Base-by-base conservation (phyloP, 1,140 invertebrate genomes). In the Oryzaephilus surinamensis region DNA sequence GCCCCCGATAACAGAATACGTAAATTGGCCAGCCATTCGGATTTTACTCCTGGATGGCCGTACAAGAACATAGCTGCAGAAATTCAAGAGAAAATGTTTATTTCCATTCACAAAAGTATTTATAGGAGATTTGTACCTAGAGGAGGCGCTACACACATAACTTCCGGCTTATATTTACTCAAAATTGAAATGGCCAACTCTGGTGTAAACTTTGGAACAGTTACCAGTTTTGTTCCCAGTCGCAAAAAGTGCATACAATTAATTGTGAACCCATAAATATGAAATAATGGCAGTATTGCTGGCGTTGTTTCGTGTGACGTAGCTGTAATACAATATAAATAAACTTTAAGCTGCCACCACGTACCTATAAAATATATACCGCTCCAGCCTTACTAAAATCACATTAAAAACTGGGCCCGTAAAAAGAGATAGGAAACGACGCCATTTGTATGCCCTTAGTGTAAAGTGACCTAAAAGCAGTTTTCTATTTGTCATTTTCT, bases 261-360 rank as follows among this genome's bases (percentile, higher is more conserved):
- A 0, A 63, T 51, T 8, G 63, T 69, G 31, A 89, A 64, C 0
- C 86, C 88, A 54, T 84, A 93, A 36, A 81, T 81, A 54, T 95
- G 90, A 49, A 81, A 93, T 54, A 87, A 76, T 5, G 89, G 90
- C 21, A 94, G 59, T 4, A 91, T 23, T 3, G 28, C 63, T 1
- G 56, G 56, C 2, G 79, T 65, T 2, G 73, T 46, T 24, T 76
- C 73, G 58, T 78, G n/a, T n/a, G n/a, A n/a, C n/a, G n/a, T n/a
- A n/a, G n/a, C n/a, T n/a, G n/a, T n/a, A n/a, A n/a, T n/a, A n/a
- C n/a, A n/a, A n/a, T n/a, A n/a, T n/a, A n/a, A n/a, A n/a, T n/a
- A n/a, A n/a, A n/a, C n/a, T n/a, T n/a, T n/a, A n/a, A n/a, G n/a
- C n/a, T n/a, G n/a, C n/a, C n/a, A n/a, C n/a, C n/a, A n/a, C n/a